Base-by-base conservation (phyloP, 2,888 invertebrate genomes). In the Parasteatoda lunata region DNA sequence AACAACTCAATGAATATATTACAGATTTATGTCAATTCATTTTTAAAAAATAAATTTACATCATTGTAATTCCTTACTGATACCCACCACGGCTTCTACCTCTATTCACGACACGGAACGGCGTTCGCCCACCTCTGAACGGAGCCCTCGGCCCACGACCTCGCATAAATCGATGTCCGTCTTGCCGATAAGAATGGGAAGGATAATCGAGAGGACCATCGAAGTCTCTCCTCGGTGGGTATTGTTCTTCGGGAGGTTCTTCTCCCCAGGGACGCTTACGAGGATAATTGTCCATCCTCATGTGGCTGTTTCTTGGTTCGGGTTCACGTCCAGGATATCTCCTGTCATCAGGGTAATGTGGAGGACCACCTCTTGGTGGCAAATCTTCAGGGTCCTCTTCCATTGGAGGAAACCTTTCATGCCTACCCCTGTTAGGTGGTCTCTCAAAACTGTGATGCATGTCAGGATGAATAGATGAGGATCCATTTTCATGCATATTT, bases 211-310 rank as follows among this genome's bases (percentile, higher is more conserved):
- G 77, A 47, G 79, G 78, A 69, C 87, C 82, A 69, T 87, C 87
- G 68, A 59, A 87, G 8, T 81, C 82, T 66, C 54, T 71, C 59
- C 45, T 70, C 3, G 64, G 76, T 5, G 68, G 79, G 15, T 71
- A 80, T 3, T 49, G 79, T 30, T 77, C 77, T 51, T 88, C 83
- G 0, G 11, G 69, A n/a, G 82, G 83, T 5, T 78, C 80, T 49
- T 88, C 88, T n/a, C 64, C 15, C 88, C 88, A 88, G 51, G 79
- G 49, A 54, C 69, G 88, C 72, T 88, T 83, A 51, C 80, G 88
- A 4, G 59, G 59, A 7, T 59, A 8, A 64, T 49, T 54, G 15
- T 69, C 15, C 52, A 71, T 6, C 72, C 77, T 76, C 72, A 81
- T 77, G 13, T 81, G 77, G 68, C 51, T 75, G 69, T 72, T 81